Conservation (phyloP, 1,140 invertebrate genomes). For the Carposina sasakii region DNA sequence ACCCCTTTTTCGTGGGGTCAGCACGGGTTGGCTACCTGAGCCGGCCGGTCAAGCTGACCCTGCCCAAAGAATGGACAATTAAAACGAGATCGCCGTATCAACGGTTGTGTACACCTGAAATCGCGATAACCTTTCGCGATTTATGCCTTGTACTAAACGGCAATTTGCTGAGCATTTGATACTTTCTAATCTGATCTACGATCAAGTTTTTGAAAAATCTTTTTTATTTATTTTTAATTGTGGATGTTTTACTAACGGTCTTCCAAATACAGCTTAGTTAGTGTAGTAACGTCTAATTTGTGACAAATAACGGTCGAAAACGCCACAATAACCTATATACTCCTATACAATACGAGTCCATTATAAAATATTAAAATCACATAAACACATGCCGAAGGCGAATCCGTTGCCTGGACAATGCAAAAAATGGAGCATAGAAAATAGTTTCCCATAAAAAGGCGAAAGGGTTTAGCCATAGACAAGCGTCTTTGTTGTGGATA, state of each 20-base stretch:
- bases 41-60: slow-evolving; percentile 40
- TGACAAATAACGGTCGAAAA: slow-evolving; percentile 54
- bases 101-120: slow-evolving; percentile 46
- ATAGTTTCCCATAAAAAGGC: slow-evolving; percentile 65
- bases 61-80: slow-evolving; percentile 56
- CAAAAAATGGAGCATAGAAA: slow-evolving; percentile 66
- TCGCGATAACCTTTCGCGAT: slow-evolving; percentile 66
- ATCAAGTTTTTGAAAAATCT: too few species aligned
- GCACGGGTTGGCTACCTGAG: slow-evolving; percentile 64
- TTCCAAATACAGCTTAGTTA: too few species aligned
- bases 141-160: too few species aligned
- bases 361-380: slow-evolving; percentile 58
- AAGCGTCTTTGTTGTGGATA: slow-evolving; percentile 46
- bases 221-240: too few species aligned
- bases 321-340: slow-evolving; percentile 29
- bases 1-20: slow-evolving; percentile 49
- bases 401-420: slow-evolving; percentile 63
- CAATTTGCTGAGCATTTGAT: too few species aligned
- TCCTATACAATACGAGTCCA: slow-evolving; percentile 33
- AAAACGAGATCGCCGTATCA: slow-evolving; percentile 53
- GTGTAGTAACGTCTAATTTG: slow-evolving; percentile 8
- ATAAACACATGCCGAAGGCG: slow-evolving; percentile 60
- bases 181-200: too few species aligned
- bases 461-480: slow-evolving; percentile 54
- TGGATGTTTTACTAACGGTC: too few species aligned